Conservation (phyloP, 2,797 vertebrate species). For the Bovichtus variegatus region DNA sequence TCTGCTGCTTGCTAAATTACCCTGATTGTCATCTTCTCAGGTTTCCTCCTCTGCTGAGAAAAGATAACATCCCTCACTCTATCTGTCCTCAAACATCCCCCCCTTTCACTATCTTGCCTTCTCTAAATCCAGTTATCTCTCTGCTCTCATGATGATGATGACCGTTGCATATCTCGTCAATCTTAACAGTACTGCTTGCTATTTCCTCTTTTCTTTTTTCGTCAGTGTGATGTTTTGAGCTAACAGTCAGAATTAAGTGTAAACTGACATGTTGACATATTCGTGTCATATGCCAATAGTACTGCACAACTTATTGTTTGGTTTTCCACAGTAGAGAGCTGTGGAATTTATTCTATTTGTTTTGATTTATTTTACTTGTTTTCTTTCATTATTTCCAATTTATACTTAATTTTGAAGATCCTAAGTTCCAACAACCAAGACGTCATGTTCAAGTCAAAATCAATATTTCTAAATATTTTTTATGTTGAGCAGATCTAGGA, state of each 20-base stretch:
- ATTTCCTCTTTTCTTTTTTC: constrained; percentile 74
- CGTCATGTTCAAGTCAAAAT: neutral
- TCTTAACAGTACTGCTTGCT: constrained; percentile 74
- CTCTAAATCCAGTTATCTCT: constrained; percentile 83
- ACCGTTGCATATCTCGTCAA: constrained; percentile 79
- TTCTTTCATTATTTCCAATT: neutral
- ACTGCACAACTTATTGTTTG: neutral
- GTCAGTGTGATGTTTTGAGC: constrained; percentile 49
- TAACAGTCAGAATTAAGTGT: constrained; percentile 33
- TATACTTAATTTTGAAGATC: neutral
- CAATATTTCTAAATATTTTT: neutral
- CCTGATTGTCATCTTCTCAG: constrained; percentile 85
- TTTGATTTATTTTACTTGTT: neutral
- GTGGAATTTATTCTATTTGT: neutral
- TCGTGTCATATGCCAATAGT: constrained; percentile 12
- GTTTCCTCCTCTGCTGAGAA: constrained; percentile 84
- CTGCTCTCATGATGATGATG: constrained; percentile 80
- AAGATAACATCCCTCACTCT: constrained; percentile 84
- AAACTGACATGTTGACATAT: constrained; percentile 23
- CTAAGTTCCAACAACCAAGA: neutral
- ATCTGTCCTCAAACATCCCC: constrained; percentile 81
- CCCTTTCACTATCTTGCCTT: constrained; percentile 75
- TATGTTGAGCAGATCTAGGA: neutral
- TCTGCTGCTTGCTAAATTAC: constrained; percentile 82
- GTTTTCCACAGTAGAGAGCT: neutral